A percentile compares a stretch with the other conserved stretches of the same genome.
Evolutionary conservation across 2,797 vertebrate genomes (phyloP).

Genomic region (Karalla daura): DNA sequence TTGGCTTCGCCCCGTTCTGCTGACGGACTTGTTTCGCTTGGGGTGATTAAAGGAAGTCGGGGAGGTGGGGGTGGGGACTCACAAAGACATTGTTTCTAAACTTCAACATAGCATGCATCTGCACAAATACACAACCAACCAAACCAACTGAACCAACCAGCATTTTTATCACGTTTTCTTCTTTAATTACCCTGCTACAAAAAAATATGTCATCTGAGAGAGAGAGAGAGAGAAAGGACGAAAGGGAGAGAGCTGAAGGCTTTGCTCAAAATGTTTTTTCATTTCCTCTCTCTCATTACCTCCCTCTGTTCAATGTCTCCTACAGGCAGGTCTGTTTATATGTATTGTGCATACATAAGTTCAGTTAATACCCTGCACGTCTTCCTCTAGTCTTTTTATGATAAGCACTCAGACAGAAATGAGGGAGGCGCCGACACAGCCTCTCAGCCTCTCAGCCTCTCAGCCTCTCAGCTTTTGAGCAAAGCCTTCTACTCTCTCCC

Average conservation of each 20-base stretch:
- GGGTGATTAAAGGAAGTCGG: slow-evolving; percentile 31
- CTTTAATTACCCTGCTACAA: slow-evolving; percentile 78
- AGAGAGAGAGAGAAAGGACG: slow-evolving; percentile 40
- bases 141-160: slow-evolving; percentile 72
- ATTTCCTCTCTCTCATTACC: slow-evolving; percentile 21
- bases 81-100: slow-evolving; percentile 67
- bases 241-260: slow-evolving; percentile 54
- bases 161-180: slow-evolving; percentile 65
- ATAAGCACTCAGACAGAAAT: slow-evolving; percentile 24
- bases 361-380: slow-evolving; percentile 45
- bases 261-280: slow-evolving; percentile 51
- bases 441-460: slow-evolving; percentile 30
- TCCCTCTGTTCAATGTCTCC: slow-evolving; percentile 25
- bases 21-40: slow-evolving; percentile 19
- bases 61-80: no score
- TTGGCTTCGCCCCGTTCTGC: slow-evolving; percentile 27
- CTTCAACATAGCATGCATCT: slow-evolving; percentile 75
- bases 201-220: slow-evolving; percentile 57
- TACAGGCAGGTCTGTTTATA: slow-evolving; percentile 39
- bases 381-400: slow-evolving; percentile 34
- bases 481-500: slow-evolving; percentile 64
- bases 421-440: slow-evolving; percentile 32
- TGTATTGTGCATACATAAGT: slow-evolving; percentile 56
- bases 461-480: slow-evolving; percentile 57
- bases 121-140: slow-evolving; percentile 81